Evolutionary conservation across 2,888 invertebrate species (phyloP), one percentile per base, ranked within the genome.

Genomic region (Graphium colonna): DNA sequence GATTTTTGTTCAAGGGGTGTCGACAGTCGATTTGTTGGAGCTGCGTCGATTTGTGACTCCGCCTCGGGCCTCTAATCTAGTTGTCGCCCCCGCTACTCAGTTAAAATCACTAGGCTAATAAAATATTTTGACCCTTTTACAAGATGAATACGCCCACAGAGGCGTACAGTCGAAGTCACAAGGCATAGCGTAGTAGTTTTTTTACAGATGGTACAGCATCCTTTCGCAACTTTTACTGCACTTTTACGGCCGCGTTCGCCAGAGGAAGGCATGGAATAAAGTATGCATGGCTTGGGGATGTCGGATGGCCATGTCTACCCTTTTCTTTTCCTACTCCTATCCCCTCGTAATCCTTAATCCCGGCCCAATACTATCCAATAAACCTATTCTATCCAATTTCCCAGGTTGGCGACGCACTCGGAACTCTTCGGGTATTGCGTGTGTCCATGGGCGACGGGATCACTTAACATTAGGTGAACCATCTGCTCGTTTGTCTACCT

Each of bases 31-130:
- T 64, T 63, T 62, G 63, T 66, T 65, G 69, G 61, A 72, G 70
- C 63, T 64, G 62, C 64, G 65, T 70, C 77, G 78, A 82, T 81
- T 80, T 77, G 79, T 71, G 71, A 60, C 67, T 64, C 66, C 75
- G 75, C 71, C 75, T 71, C 73, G 64, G 78, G 81, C 68, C 69
- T 69, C 68, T 87, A 88, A 89, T 87, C 84, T 79, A 71, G 84
- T 89, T 89, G 80, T 74, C 80, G 69, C 83, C 80, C 81, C 72
- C 71, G 77, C 80, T 79, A 82, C 73, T 77, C 78, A 73, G 81
- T 89, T 89, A 88, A 89, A 87, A 83, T 88, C 85, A 82, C 82
- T 85, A 79, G 87, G 87, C 88, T 89, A 88, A 88, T 88, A 89
- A 88, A 89, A 88, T 88, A 82, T 87, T 88, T 87, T 88, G 88